Base-by-base conservation (phyloP, 2,888 invertebrate genomes). In the Elegia similella region DNA sequence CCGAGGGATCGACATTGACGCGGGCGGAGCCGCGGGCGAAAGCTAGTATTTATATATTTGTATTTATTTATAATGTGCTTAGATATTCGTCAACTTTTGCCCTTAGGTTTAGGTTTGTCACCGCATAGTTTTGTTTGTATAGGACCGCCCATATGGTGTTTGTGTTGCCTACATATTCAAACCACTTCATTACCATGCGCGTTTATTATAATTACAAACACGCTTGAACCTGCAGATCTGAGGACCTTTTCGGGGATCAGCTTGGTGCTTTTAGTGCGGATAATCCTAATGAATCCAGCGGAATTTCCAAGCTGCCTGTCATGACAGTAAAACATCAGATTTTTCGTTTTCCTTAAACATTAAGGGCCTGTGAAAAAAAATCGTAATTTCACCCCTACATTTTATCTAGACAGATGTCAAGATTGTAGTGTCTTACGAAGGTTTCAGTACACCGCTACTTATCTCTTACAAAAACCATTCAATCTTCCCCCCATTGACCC, bases 211-310 rank as follows among this genome's bases (percentile, higher is more conserved):
- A 50, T 38, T 34, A 34, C 34, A 17, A 50, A 50, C 34, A 50
- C 47, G 16, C 34, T 16, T 15, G 12, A 50, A 38, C 10, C 50
- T 50, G 34, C 16, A 17, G 2, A 7, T 16, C 34, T 50, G 34
- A 38, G 6, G 34, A 17, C 50, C 50, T 34, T 50, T 50, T 50
- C 16, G 32, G 16, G 34, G 50, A 34, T 50, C 8, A 34, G 17
- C 17, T 17, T 12, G 17, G 30, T 50, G 34, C 12, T 34, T 46
- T 17, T n/a, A 23, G 12, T 10, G 12, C 12, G 48, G 48, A 48
- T 48, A 48, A 48, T 48, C 48, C 16, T 32, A 32, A 47, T 47
- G 29, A 47, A 47, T 47, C 30, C 29, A 13, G 47, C 38, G 6
- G 30, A 47, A 30, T 47, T 30, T 6, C 23, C 38, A 38, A 10